phyloP scores from a whole-genome alignment of 2,113 vertebrate genomes.

The Alethe castanea region DNA sequence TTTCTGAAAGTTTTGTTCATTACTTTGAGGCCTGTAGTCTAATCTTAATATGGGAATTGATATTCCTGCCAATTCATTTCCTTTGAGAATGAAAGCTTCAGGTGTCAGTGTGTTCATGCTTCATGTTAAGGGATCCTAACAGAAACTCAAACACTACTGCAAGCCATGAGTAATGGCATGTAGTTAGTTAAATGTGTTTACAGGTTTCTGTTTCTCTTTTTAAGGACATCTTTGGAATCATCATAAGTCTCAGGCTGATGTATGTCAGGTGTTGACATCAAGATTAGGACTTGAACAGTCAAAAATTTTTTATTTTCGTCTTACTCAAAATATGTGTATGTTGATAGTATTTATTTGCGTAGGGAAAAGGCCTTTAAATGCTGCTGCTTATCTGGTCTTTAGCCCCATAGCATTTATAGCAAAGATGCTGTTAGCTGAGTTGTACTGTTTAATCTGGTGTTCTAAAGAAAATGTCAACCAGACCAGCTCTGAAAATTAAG shows the following conservation, averaged over 20 bases:
- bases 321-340: neutral
- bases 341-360: constrained; percentile 39
- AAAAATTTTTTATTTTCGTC: neutral
- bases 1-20: neutral
- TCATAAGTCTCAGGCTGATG: neutral
- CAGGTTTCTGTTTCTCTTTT: neutral
- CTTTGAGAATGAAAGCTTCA: neutral
- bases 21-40: neutral
- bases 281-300: neutral
- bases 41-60: neutral
- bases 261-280: neutral
- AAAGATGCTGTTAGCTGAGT: constrained; percentile 34
- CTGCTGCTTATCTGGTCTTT: constrained; percentile 51
- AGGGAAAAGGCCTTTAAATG: constrained; percentile 18
- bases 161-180: neutral
- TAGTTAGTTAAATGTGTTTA: neutral
- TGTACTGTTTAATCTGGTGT: constrained; percentile 49
- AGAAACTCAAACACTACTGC: neutral
- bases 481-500: constrained; percentile 51
- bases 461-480: constrained; percentile 61
- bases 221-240: neutral
- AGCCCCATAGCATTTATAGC: constrained; percentile 27
- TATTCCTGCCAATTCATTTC: neutral
- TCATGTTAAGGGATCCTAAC: neutral
- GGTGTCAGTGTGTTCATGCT: neutral